phyloP scores from a whole-genome alignment of 1,140 invertebrate genomes.

The Caenorhabditis latens region DNA sequence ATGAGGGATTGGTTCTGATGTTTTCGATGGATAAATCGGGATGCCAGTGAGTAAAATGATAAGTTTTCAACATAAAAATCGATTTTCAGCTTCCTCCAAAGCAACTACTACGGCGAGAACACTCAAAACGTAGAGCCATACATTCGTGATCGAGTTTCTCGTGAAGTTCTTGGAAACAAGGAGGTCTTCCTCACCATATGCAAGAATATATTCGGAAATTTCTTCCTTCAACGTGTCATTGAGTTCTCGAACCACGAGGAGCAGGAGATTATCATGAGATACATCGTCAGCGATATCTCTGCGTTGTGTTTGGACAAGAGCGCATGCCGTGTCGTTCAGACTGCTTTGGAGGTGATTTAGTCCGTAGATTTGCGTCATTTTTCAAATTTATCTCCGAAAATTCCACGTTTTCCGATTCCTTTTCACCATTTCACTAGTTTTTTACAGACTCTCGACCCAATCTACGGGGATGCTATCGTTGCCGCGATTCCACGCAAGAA shows the following conservation, averaged over 20 bases:
- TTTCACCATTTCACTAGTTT: background rate
- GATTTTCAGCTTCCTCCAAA: constrained; percentile 57
- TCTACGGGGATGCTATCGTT: background rate
- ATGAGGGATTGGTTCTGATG: constrained; percentile 2
- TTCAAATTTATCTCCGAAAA: too few species aligned
- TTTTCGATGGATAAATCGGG: constrained; percentile 61
- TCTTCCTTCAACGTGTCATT: constrained; percentile 65
- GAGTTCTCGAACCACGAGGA: constrained; percentile 36
- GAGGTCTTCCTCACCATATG: constrained; percentile 59
- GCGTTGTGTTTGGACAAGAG: constrained; percentile 64
- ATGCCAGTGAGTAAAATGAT: constrained; percentile 52
- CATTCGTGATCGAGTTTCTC: background rate
- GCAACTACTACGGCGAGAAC: constrained; percentile 46
- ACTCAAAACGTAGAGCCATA: constrained; percentile 3
- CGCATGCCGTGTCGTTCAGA: constrained; percentile 67
- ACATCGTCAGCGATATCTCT: constrained; percentile 50
- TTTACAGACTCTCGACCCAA: constrained; percentile 36
- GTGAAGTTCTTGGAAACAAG: constrained; percentile 44
- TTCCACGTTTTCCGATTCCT: too few species aligned
- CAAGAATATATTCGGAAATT: constrained; percentile 67
- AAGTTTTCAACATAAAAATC: background rate
- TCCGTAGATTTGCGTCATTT: background rate
- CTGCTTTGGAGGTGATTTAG: constrained; percentile 68
- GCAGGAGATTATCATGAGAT: constrained; percentile 20
- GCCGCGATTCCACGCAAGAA: constrained; percentile 34